phyloP scores from a whole-genome alignment of 2,888 invertebrate genomes.

The Pemphredon lugubris region DNA sequence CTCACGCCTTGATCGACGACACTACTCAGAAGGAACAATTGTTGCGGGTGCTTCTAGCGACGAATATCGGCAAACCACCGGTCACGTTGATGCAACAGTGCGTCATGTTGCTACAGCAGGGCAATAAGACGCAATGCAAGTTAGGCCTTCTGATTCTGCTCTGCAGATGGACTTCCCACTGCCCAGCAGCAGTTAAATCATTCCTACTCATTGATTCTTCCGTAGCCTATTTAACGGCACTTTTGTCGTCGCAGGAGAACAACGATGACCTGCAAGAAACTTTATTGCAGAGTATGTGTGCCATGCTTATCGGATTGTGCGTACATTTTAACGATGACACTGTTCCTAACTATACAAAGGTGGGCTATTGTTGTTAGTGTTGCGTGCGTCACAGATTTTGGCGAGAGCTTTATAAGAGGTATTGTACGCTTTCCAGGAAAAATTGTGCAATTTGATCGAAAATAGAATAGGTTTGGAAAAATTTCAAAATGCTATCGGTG shows the following conservation, averaged over 20 bases:
- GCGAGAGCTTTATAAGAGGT: too few species aligned
- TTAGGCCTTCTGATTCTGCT: constrained; percentile 95
- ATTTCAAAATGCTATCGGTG: constrained; percentile 91
- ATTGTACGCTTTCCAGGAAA: constrained; percentile 82
- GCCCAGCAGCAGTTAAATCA: constrained; percentile 90
- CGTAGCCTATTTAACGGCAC: constrained; percentile 91
- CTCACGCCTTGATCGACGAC: constrained; percentile 94
- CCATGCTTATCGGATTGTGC: constrained; percentile 96
- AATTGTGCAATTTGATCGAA: constrained; percentile 91
- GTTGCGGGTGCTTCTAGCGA: constrained; percentile 93
- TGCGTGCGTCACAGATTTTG: too few species aligned
- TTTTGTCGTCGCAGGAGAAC: constrained; percentile 84
- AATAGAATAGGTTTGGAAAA: constrained; percentile 95
- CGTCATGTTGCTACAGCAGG: constrained; percentile 91
- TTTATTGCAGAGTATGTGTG: constrained; percentile 93
- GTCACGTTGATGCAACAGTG: constrained; percentile 95
- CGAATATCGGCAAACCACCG: constrained; percentile 91
- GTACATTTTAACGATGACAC: constrained; percentile 94
- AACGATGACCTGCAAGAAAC: constrained; percentile 96
- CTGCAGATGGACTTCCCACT: constrained; percentile 93
- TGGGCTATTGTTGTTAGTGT: too few species aligned
- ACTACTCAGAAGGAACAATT: constrained; percentile 93
- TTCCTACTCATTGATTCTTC: constrained; percentile 91
- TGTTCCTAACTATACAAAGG: constrained; percentile 88
- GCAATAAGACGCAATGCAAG: constrained; percentile 90